A percentile compares a stretch with the other conserved stretches of the same genome.
These are phyloP conservation scores for Actenoides hombroni DNA, from an alignment of 2,113 vertebrate species.

Conservation along the genomic window DNA sequence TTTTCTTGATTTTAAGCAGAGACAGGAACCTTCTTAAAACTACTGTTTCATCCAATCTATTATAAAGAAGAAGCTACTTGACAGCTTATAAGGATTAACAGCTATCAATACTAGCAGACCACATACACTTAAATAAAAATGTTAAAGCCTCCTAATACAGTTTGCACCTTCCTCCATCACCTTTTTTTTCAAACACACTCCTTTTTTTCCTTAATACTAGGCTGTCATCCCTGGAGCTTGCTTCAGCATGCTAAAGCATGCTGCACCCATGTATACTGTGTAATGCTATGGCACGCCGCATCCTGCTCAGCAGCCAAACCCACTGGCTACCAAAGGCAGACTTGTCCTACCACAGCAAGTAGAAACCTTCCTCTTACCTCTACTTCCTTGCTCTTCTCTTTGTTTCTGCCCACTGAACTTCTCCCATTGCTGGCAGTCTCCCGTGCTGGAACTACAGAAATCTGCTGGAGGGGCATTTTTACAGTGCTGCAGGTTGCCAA, in stretches of 20 bases:
- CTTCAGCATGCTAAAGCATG: background rate
- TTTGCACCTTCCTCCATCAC: background rate
- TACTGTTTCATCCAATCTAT: background rate
- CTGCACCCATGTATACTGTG: background rate
- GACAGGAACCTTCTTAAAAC: background rate
- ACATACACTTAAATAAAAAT: background rate
- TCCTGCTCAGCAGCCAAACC: background rate
- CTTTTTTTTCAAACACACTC: background rate
- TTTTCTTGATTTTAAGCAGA: background rate
- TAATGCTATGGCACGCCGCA: rapidly evolving
- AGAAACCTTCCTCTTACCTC: constrained; percentile 82
- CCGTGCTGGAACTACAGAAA: constrained; percentile 86
- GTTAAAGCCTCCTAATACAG: rapidly evolving
- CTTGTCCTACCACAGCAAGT: background rate
- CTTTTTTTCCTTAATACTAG: background rate
- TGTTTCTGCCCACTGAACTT: constrained; percentile 81
- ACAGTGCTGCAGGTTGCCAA: constrained; percentile 66
- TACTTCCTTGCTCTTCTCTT: constrained; percentile 84
- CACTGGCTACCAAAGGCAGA: background rate
- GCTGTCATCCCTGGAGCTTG: background rate
- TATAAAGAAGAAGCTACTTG: background rate
- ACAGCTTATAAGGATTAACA: background rate
- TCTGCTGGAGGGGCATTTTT: constrained; percentile 92
- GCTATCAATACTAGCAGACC: background rate
- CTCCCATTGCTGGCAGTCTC: constrained; percentile 82